phyloP scores from a whole-genome alignment of 2,113 vertebrate species.

The Diglossa brunneiventris region DNA sequence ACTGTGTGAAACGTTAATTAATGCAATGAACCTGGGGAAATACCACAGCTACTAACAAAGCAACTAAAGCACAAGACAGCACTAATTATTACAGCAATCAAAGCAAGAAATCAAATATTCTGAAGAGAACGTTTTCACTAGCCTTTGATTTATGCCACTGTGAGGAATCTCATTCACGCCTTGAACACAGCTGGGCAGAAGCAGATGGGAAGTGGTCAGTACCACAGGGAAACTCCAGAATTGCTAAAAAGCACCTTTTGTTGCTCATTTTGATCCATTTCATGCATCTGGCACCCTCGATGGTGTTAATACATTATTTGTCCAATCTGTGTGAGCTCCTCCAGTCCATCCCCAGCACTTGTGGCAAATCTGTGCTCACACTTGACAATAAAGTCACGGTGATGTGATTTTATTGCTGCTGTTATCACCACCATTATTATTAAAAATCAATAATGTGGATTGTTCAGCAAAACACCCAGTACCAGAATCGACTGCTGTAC shows the following conservation, averaged over 20 bases:
- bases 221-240: not conserved
- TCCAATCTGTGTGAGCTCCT: not conserved
- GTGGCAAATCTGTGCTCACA: not conserved
- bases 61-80: not conserved
- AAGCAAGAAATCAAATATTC: not conserved
- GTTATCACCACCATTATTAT: not conserved
- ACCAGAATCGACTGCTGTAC: not conserved
- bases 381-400: not conserved
- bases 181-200: not conserved
- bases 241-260: not conserved
- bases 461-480: not conserved
- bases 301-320: not conserved
- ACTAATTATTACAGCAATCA: not conserved
- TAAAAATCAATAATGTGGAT: not conserved
- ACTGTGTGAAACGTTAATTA: accelerated
- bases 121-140: not conserved
- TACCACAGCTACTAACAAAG: not conserved
- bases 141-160: not conserved
- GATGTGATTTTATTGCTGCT: not conserved
- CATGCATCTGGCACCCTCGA: not conserved
- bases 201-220: not conserved
- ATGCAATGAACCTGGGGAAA: not conserved
- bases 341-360: not conserved
- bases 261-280: not conserved
- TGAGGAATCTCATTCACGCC: not conserved